Percentiles rank a stretch among this genome's conserved stretches.
Evolutionary conservation across 2,797 vertebrate genomes (phyloP).

Genomic region (Gymnopithys bicolor): DNA sequence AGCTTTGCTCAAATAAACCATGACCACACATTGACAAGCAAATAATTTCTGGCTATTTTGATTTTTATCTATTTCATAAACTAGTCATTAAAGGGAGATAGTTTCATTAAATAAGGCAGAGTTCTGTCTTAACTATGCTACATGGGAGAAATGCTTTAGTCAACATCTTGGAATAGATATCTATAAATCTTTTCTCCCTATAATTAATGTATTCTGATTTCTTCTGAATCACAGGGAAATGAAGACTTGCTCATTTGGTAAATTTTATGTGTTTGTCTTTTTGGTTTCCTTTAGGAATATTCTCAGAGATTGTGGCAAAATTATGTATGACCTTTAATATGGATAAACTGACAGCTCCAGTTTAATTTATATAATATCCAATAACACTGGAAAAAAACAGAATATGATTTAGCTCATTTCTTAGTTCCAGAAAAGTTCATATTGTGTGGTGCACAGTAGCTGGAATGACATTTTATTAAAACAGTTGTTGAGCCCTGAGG

Average conservation of each 20-base stretch:
- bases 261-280: neutral
- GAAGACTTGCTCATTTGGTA: neutral
- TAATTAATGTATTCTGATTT: neutral
- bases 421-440: neutral
- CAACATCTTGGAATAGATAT: neutral
- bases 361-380: neutral
- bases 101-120: neutral
- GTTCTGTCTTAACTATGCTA: neutral
- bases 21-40: neutral
- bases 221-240: neutral
- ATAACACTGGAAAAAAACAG: neutral
- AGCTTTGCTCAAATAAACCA: neutral
- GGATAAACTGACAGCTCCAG: neutral
- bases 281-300: neutral
- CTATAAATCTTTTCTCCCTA: neutral
- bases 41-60: neutral
- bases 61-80: neutral
- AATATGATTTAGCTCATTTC: neutral
- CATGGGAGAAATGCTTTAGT: neutral
- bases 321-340: neutral
- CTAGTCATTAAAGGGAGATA: neutral
- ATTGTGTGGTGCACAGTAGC: neutral
- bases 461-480: constrained; percentile 47
- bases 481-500: constrained; percentile 30
- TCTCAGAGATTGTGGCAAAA: neutral